A percentile compares a stretch with the other conserved stretches of the same genome.
Evolutionary conservation across 2,888 invertebrate species (phyloP).

Genomic region (Allygus modestus): DNA sequence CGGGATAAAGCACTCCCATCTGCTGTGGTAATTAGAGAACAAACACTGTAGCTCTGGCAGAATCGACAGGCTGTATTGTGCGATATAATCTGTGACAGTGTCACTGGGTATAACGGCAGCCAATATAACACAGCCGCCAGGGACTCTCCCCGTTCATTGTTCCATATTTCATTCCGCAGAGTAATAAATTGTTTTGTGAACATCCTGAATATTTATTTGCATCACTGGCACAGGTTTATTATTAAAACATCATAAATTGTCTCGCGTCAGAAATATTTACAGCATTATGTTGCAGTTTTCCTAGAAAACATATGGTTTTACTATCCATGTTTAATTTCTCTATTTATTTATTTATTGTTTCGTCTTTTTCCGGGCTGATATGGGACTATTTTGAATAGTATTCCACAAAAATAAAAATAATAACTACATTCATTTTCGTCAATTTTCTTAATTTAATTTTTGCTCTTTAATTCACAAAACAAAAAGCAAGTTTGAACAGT

Average conservation of each 20-base stretch:
- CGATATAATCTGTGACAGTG: constrained; percentile 26
- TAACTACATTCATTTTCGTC: too few relatives aligned
- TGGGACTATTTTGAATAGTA: too few relatives aligned
- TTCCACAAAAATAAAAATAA: too few relatives aligned
- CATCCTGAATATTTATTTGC: constrained; percentile 18
- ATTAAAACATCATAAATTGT: neutral
- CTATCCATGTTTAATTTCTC: too few relatives aligned
- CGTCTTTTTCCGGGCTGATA: too few relatives aligned
- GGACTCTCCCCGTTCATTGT: constrained; percentile 12
- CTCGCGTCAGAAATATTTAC: neutral
- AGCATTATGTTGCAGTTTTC: too few relatives aligned
- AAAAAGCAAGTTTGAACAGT: too few relatives aligned
- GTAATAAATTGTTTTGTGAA: constrained; percentile 18
- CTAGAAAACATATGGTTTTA: too few relatives aligned
- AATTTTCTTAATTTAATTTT: too few relatives aligned
- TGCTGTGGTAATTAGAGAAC: neutral
- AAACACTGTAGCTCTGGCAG: neutral
- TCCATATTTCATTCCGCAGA: constrained; percentile 34
- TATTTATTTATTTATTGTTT: too few relatives aligned
- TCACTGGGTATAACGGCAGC: constrained; percentile 26
- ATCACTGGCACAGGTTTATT: neutral
- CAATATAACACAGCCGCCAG: constrained; percentile 37
- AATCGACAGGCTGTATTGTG: constrained; percentile 2
- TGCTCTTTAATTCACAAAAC: too few relatives aligned
- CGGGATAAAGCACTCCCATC: neutral